These are phyloP conservation scores for Pelmatolapia mariae DNA, from an alignment of 2,113 vertebrate genomes.

Conservation along the genomic window DNA sequence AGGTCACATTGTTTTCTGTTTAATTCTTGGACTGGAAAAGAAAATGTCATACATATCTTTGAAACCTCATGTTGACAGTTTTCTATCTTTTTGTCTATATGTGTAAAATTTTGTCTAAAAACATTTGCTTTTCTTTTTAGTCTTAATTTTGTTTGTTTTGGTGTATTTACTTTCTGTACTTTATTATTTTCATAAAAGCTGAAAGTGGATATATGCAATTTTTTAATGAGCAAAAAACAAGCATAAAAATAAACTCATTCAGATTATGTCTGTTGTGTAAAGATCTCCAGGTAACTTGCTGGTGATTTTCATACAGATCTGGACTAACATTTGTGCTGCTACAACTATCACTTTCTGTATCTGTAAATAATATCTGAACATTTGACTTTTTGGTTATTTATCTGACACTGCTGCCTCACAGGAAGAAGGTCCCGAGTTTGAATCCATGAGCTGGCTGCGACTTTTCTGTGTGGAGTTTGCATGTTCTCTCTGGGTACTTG, in stretches of 20 bases:
- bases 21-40: too few relatives aligned
- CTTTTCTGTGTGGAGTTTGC: not conserved
- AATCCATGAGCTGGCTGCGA: rapidly evolving
- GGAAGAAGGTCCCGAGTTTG: not conserved
- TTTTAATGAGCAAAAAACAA: not conserved
- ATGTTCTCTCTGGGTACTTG: not conserved
- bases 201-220: not conserved
- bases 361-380: not conserved
- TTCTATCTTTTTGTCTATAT: not conserved
- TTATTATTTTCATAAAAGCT: not conserved
- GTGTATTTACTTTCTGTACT: not conserved
- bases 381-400: not conserved
- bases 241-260: not conserved
- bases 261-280: not conserved
- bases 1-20: not conserved
- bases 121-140: not conserved
- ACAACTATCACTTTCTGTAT: not conserved
- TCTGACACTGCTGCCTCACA: not conserved
- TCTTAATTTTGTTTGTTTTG: not conserved
- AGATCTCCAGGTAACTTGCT: not conserved
- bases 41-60: not conserved
- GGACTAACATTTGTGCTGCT: not conserved
- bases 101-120: not conserved
- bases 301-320: not conserved
- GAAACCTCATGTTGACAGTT: not conserved